Evolutionary conservation across 2,797 vertebrate genomes (phyloP).

Genomic region (Sandelia bainsii): DNA sequence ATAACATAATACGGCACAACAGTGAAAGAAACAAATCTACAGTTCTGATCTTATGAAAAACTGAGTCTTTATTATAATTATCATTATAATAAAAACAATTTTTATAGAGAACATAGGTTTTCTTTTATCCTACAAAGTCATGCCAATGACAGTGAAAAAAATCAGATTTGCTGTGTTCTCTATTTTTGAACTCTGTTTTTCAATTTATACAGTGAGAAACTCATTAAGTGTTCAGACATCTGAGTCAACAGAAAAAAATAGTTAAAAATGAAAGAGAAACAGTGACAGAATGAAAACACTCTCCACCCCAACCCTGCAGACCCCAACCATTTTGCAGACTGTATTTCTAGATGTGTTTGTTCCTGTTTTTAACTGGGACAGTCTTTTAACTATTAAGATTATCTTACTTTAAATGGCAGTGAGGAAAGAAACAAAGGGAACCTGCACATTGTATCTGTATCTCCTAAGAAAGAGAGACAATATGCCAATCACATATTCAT

Average conservation of each 20-base stretch:
- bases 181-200: neutral
- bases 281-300: neutral
- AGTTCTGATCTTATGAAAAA: neutral
- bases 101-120: neutral
- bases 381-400: neutral
- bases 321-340: neutral
- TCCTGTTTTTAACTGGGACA: neutral
- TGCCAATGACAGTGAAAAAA: neutral
- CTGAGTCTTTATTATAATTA: too few relatives aligned
- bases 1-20: too few relatives aligned
- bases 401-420: neutral
- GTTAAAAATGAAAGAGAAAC: constrained; percentile 1
- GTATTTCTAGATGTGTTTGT: neutral
- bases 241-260: constrained; percentile 2
- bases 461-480: neutral
- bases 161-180: neutral
- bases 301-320: neutral
- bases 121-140: neutral
- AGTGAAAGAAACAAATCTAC: neutral
- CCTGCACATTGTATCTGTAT: neutral
- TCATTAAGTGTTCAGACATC: constrained; percentile 14
- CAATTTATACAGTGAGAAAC: constrained; percentile 18
- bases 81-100: too few relatives aligned
- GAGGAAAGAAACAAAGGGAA: neutral
- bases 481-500: neutral